A percentile compares a stretch with the other conserved stretches of the same genome.
Conservation (phyloP, 2,113 vertebrate genomes). For the Chunga burmeisteri region DNA sequence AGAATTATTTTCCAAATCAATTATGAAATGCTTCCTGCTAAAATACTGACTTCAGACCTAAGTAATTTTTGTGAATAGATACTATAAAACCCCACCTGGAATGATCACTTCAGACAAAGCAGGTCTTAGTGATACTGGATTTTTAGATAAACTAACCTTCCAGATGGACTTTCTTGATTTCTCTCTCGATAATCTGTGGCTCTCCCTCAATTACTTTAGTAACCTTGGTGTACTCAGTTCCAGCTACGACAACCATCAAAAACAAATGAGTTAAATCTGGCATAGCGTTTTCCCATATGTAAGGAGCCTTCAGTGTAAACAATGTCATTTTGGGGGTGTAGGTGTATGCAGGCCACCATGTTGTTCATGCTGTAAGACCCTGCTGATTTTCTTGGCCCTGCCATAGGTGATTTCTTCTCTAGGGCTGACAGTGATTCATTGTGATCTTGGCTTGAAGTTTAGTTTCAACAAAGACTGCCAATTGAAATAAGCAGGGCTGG, state of each 20-base stretch:
- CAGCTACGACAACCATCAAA: slow-evolving; percentile 52
- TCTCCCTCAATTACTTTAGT: slow-evolving; percentile 72
- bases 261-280: slow-evolving; percentile 33
- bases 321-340: not conserved
- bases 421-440: not conserved
- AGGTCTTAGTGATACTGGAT: not conserved
- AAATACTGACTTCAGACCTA: not conserved
- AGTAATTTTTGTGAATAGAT: not conserved
- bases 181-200: slow-evolving; percentile 61
- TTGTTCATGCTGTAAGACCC: not conserved
- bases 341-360: not conserved
- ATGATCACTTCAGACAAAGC: not conserved
- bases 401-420: not conserved
- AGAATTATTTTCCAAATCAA: not conserved
- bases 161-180: slow-evolving; percentile 63
- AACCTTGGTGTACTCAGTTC: slow-evolving; percentile 66
- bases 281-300: not conserved
- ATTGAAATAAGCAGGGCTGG: not conserved
- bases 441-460: not conserved
- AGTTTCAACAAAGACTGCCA: not conserved
- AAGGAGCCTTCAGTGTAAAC: not conserved
- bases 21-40: not conserved
- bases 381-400: not conserved
- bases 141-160: slow-evolving; percentile 68
- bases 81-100: not conserved